These are phyloP conservation scores for Acropternis orthonyx DNA, from an alignment of 2,797 vertebrate species.

Conservation along the genomic window DNA sequence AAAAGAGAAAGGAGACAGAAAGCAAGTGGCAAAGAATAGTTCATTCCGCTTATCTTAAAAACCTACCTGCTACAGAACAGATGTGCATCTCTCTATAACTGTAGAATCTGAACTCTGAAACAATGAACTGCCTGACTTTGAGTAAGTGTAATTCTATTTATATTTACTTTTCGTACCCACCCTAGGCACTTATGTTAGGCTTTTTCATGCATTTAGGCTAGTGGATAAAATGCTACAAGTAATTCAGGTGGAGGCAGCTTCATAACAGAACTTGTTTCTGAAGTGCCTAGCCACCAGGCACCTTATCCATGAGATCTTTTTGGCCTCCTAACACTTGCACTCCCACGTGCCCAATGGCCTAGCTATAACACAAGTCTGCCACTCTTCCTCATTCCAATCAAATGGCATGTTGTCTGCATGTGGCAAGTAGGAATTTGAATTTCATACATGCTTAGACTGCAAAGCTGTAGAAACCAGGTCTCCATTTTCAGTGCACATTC, in stretches of 20 bases:
- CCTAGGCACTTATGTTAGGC: not conserved
- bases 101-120: not conserved
- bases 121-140: not conserved
- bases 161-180: not conserved
- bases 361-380: not conserved
- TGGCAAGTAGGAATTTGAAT: not conserved
- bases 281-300: not conserved
- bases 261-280: not conserved
- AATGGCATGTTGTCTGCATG: not conserved
- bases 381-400: not conserved
- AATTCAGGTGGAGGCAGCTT: not conserved
- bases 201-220: not conserved
- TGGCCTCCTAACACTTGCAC: not conserved
- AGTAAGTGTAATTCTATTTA: not conserved
- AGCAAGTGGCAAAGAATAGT: not conserved
- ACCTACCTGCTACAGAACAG: not conserved
- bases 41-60: not conserved
- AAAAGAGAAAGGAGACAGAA: not conserved
- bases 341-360: not conserved
- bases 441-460: not conserved
- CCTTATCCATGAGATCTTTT: not conserved
- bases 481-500: not conserved
- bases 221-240: not conserved
- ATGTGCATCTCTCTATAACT: not conserved
- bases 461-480: not conserved